Conservation (phyloP, 1,140 invertebrate genomes). For the Drosophila mojavensis region DNA sequence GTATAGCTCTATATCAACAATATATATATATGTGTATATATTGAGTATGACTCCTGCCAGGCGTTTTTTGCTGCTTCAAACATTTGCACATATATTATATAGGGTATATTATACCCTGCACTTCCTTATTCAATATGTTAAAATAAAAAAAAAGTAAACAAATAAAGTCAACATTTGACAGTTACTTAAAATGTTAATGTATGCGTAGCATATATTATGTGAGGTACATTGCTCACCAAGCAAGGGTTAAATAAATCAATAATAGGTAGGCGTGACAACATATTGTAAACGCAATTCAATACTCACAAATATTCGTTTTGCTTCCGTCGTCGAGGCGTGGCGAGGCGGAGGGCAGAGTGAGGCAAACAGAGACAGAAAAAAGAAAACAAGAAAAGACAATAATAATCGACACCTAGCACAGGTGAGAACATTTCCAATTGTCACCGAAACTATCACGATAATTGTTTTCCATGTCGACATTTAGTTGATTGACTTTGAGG, state of each 20-base stretch:
- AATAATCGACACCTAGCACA: slow-evolving; percentile 54
- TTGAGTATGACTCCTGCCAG: too few species aligned
- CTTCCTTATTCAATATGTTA: too few species aligned
- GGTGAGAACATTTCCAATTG: slow-evolving; percentile 74
- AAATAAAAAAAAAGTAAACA: slow-evolving; percentile 21
- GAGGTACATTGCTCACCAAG: slow-evolving; percentile 11
- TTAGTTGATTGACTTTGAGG: slow-evolving; percentile 48
- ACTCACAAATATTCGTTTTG: not conserved
- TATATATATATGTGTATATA: too few species aligned
- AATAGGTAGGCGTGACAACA: slow-evolving; percentile 43
- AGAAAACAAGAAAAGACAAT: slow-evolving; percentile 15
- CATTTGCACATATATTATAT: too few species aligned
- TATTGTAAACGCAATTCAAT: slow-evolving; percentile 74
- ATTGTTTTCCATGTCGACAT: slow-evolving; percentile 65
- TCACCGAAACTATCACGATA: slow-evolving; percentile 74
- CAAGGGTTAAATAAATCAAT: slow-evolving; percentile 48
- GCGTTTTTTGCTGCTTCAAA: too few species aligned
- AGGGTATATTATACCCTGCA: too few species aligned
- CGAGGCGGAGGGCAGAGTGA: too few species aligned
- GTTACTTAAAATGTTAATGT: slow-evolving; percentile 51
- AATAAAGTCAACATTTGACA: slow-evolving; percentile 57
- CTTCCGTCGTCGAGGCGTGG: not conserved
- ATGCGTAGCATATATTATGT: not conserved
- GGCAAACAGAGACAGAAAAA: too few species aligned
- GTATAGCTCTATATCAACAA: too few species aligned